Evolutionary conservation across 1,140 invertebrate genomes (phyloP).

Genomic region (Gonioctena quinquepunctata): DNA sequence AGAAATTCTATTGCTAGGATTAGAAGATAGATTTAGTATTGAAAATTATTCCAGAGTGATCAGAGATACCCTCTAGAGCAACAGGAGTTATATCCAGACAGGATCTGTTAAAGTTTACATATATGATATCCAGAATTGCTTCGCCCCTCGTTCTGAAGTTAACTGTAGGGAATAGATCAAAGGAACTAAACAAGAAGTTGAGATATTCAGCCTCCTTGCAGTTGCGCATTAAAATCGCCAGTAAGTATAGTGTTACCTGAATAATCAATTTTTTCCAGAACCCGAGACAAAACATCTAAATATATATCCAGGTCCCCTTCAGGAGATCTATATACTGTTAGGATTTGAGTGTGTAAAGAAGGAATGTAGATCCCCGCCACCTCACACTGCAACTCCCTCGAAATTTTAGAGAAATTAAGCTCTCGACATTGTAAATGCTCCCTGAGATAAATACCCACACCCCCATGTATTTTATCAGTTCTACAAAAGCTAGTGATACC

Average conservation of each 20-base stretch:
- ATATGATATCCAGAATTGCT: neutral
- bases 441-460: neutral
- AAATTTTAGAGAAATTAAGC: neutral
- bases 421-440: neutral
- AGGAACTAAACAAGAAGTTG: too few relatives aligned
- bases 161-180: too few relatives aligned
- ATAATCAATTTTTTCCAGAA: neutral
- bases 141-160: too few relatives aligned
- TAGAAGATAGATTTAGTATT: neutral
- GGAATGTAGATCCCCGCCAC: neutral
- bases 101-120: neutral
- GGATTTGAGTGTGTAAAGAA: neutral
- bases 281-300: neutral
- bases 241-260: neutral
- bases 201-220: too few relatives aligned
- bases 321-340: neutral
- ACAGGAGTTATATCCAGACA: neutral
- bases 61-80: neutral
- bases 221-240: neutral
- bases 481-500: neutral
- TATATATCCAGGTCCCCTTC: neutral
- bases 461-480: neutral
- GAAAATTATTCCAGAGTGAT: too few relatives aligned
- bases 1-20: neutral
- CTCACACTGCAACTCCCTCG: neutral